Base-by-base conservation (phyloP, 1,140 invertebrate species). In the Procambarus clarkii region DNA sequence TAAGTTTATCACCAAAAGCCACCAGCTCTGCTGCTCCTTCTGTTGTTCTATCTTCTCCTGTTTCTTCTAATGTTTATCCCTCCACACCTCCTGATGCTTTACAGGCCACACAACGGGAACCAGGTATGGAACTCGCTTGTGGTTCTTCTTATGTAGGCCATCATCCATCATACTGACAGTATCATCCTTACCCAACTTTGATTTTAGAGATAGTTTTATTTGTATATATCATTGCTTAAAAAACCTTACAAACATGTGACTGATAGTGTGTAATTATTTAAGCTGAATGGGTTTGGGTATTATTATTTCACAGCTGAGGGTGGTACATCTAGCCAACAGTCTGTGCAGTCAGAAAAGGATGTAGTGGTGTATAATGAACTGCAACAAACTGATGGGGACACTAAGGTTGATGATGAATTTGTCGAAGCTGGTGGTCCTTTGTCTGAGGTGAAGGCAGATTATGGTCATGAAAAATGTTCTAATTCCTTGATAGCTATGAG, bases 111-210 rank as follows among this genome's bases (percentile, higher is more conserved):
- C 86, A 78, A 71, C 81, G 44, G 81, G 74, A 89, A 78, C 78
- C 91, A 92, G 91, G 91, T 92, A 92, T 85, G 91, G 86, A 92
- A 89, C 91, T 92, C 91, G 78, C 86, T 92, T 92, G 87, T 92
- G 86, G 82, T 80, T 88, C 85, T 74, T 92, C 79, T 77, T 64
- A 81, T 86, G n/a, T 86, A 86, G 69, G 58, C 84, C 71, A 80
- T 78, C 81, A 76, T 77, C 58, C 54, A 78, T 84, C 81, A 91
- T 77, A 85, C 71, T 91, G 87, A 88, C 87, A 58, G 44, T 69
- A 60, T 83, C 71, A 89, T 84, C 88, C 80, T 78, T 71, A 34
- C 80, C 44, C 69, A 74, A 74, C 69, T 34, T 21, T 74, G 21
- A 34, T 74, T 34, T 34, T 74, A 74, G 48, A 48, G 18, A n/a